phyloP scores from a whole-genome alignment of 2,888 invertebrate species.

The Anaspis maculata region DNA sequence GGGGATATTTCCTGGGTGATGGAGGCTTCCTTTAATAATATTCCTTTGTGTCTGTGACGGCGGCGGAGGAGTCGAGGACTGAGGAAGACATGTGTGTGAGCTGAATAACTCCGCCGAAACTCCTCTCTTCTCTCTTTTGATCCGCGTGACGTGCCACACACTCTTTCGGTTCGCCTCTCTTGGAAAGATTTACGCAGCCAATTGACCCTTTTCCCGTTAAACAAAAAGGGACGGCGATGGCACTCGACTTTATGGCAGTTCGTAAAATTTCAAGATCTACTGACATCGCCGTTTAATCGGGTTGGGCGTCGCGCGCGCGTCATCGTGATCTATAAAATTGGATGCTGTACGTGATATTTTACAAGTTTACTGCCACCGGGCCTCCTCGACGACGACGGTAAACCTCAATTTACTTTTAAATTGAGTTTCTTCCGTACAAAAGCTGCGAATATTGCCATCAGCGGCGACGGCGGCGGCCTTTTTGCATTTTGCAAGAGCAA shows the following conservation, averaged over 20 bases:
- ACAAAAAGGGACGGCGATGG: constrained; percentile 12
- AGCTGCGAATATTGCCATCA: too few relatives aligned
- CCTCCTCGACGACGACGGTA: constrained; percentile 2
- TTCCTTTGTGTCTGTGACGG: too few relatives aligned
- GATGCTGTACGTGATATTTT: constrained; percentile 12
- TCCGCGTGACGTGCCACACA: too few relatives aligned
- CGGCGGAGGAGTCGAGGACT: too few relatives aligned
- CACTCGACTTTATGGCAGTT: constrained; percentile 10
- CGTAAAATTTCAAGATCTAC: constrained; percentile 11
- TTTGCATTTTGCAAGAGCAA: too few relatives aligned
- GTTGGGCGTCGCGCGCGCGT: constrained; percentile 10
- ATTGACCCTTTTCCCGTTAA: constrained; percentile 13
- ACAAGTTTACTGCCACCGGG: constrained; percentile 7
- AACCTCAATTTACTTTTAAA: constrained; percentile 13
- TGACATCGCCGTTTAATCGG: constrained; percentile 17
- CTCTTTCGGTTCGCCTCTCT: too few relatives aligned
- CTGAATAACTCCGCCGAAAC: too few relatives aligned
- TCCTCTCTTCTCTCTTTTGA: too few relatives aligned
- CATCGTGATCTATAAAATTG: constrained; percentile 16
- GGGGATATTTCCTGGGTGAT: too few relatives aligned
- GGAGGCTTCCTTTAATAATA: too few relatives aligned
- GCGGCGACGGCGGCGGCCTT: too few relatives aligned
- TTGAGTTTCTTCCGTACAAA: constrained; percentile 11
- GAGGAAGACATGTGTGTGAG: too few relatives aligned
- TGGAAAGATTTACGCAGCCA: constrained; percentile 12